These are phyloP conservation scores for Himalopsyche japonica DNA, from an alignment of 2,888 invertebrate species.

Conservation along the genomic window DNA sequence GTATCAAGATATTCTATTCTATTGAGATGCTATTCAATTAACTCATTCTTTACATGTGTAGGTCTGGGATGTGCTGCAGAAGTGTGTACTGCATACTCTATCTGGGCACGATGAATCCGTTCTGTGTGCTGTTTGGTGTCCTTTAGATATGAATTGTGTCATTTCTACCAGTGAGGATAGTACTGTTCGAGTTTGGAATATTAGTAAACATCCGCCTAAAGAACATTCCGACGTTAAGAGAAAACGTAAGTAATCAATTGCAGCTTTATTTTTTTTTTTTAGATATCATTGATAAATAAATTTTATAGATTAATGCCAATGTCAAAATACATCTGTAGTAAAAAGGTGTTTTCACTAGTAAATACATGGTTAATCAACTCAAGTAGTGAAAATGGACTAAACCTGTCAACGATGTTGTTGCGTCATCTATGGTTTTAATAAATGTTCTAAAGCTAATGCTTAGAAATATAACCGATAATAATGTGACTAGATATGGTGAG, in stretches of 20 bases:
- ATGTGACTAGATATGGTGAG: too few relatives aligned
- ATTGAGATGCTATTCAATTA: too few relatives aligned
- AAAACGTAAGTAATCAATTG: conserved; percentile 43
- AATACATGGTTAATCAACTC: too few relatives aligned
- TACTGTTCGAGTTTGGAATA: conserved; percentile 68
- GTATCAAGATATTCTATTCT: too few relatives aligned
- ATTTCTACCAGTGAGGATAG: conserved; percentile 71
- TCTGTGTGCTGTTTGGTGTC: conserved; percentile 67
- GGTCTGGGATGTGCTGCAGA: conserved; percentile 67
- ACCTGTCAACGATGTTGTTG: too few relatives aligned
- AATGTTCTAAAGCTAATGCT: too few relatives aligned
- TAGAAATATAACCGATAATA: too few relatives aligned
- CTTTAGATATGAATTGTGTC: conserved; percentile 62
- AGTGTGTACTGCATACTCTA: conserved; percentile 63
- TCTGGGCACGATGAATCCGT: conserved; percentile 59
- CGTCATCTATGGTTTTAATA: too few relatives aligned
- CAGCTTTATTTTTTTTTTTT: not conserved
- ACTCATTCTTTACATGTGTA: conserved; percentile 42
- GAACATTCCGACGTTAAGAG: conserved; percentile 45
- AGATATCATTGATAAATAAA: not conserved
- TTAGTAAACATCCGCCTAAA: conserved; percentile 52
- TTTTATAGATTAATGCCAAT: too few relatives aligned
- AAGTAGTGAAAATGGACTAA: too few relatives aligned
- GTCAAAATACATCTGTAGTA: too few relatives aligned
- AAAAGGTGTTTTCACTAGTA: too few relatives aligned